Percentiles rank a stretch among this genome's conserved stretches.
phyloP scores from a whole-genome alignment of 2,888 invertebrate genomes.

The Sminthurinus aureus region DNA sequence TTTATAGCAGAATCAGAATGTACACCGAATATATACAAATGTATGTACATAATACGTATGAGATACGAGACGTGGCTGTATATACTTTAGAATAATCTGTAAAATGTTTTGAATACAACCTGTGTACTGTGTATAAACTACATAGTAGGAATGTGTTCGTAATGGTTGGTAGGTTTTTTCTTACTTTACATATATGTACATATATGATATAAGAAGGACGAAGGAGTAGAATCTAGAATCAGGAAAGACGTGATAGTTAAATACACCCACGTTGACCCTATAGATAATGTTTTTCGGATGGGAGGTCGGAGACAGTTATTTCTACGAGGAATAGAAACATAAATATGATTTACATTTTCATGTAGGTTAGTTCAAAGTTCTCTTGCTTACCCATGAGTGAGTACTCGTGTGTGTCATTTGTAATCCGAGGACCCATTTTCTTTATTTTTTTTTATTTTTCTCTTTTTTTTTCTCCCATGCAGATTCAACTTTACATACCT shows the following conservation, averaged over 20 bases:
- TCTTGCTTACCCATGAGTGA: conserved; percentile 13
- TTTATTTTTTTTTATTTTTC: not conserved
- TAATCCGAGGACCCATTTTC: conserved; percentile 5
- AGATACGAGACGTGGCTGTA: too few relatives aligned
- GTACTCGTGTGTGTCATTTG: conserved; percentile 1
- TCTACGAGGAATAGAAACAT: conserved; percentile 2
- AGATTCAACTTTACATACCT: conserved; percentile 23
- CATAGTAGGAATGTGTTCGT: too few relatives aligned
- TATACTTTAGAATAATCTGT: too few relatives aligned
- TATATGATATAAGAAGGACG: too few relatives aligned
- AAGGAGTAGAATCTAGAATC: not conserved
- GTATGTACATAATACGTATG: too few relatives aligned
- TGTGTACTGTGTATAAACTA: too few relatives aligned
- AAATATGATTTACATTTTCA: conserved; percentile 23
- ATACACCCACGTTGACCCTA: not conserved
- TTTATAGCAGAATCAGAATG: not conserved
- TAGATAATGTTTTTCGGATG: conserved; percentile 11
- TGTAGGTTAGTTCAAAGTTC: conserved; percentile 23
- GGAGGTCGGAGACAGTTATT: conserved; percentile 8
- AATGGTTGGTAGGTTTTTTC: too few relatives aligned
- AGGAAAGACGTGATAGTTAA: not conserved
- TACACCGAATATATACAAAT: too few relatives aligned
- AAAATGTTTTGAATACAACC: too few relatives aligned
- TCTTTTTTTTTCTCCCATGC: not conserved
- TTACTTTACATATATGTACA: too few relatives aligned